phyloP scores from a whole-genome alignment of 2,797 vertebrate genomes.

The Channa striata region DNA sequence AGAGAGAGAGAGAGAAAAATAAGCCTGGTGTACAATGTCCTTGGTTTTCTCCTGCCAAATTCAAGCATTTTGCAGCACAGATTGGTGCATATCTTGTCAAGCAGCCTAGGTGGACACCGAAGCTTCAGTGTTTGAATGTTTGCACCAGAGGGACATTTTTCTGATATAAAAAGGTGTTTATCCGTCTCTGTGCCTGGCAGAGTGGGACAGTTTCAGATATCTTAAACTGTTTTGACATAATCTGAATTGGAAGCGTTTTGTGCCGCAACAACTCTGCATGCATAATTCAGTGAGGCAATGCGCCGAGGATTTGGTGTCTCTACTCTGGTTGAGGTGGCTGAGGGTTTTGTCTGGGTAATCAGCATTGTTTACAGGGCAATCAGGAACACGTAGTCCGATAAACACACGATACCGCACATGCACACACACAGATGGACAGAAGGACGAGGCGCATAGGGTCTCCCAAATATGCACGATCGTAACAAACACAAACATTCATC shows the following conservation, averaged over 20 bases:
- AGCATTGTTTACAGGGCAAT: slow-evolving; percentile 15
- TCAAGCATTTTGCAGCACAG: not conserved
- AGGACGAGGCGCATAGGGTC: slow-evolving; percentile 12
- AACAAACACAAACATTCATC: slow-evolving; percentile 23
- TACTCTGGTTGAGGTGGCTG: slow-evolving; percentile 15
- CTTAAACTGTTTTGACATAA: slow-evolving; percentile 45
- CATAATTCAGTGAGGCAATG: slow-evolving; percentile 50
- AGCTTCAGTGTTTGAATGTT: slow-evolving; percentile 14
- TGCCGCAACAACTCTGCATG: slow-evolving; percentile 38
- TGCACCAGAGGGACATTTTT: slow-evolving; percentile 15
- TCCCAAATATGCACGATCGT: not conserved
- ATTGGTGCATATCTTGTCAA: slow-evolving; percentile 25
- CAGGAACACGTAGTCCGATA: slow-evolving; percentile 14
- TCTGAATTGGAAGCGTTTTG: slow-evolving; percentile 38
- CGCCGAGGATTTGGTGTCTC: slow-evolving; percentile 48
- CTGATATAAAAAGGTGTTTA: slow-evolving; percentile 30
- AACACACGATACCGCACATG: slow-evolving; percentile 1
- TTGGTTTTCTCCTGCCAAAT: slow-evolving; percentile 21
- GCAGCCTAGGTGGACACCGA: slow-evolving; percentile 20
- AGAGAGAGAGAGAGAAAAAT: too few relatives aligned
- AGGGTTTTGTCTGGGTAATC: slow-evolving; percentile 51
- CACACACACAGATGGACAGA: not conserved
- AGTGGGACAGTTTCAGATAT: slow-evolving; percentile 21
- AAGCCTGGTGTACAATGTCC: slow-evolving; percentile 5
- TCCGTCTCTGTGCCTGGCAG: slow-evolving; percentile 16